Evolutionary conservation across 2,797 vertebrate species (phyloP), one percentile per base, ranked within the genome.

Genomic region (Hippoglossus hippoglossus): DNA sequence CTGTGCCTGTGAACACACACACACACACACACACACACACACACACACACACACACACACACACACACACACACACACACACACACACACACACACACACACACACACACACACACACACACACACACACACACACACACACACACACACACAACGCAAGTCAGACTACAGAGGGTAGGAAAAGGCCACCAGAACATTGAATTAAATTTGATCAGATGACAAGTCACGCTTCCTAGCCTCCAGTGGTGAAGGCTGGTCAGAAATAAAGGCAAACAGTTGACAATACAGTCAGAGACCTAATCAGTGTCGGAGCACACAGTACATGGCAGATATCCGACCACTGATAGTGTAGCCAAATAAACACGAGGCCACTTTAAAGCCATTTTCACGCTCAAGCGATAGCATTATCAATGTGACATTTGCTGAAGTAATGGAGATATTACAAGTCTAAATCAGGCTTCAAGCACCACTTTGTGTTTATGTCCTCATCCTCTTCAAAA

Each of bases 141-240:
- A 53, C 9, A 22, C 36, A 57, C 44, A 25, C 1, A 1, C 21
- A 24, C 62, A 1, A 19, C 1, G 1, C 12, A 5, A 16, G 26
- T 53, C 16, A 65, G 67, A 56, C 63, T 62, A 49, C 26, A 71
- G 63, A 6, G 6, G 9, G 41, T 53, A n/a, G 44, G 58, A 71
- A 55, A 73, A 47, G 71, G 50, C 62, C 56, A 59, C 18, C 34
- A 28, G 60, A 80, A 78, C 31, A 77, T 70, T 50, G 39, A 72
- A 81, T 81, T 67, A 34, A 51, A 84, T 81, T 46, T 63, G 67
- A 73, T 83, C 75, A 80, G 49, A 71, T 75, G 81, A 77, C 77
- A 68, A 61, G 50, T 79, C 60, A 56, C 2, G 6, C 67, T 63
- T 61, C 21, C 63, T 52, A 59, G 68, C 73, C 71, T 67, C 18